Evolutionary conservation across 2,797 vertebrate species (phyloP).

Genomic region (Intellagama lesueurii): DNA sequence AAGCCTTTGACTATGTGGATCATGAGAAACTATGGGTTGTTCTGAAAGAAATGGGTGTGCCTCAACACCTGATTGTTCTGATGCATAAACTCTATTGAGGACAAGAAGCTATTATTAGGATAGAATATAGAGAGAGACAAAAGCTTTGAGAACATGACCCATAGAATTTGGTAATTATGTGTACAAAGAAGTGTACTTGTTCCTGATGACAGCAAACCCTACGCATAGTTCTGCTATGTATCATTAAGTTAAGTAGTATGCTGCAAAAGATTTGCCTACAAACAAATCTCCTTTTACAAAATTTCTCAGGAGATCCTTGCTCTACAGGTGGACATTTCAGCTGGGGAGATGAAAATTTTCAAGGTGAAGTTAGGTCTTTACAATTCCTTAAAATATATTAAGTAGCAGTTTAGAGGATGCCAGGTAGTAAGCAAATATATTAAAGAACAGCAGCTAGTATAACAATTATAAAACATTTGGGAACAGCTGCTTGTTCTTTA

Average conservation of each 20-base stretch:
- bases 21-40: too few relatives aligned
- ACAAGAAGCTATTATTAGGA: too few relatives aligned
- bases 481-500: background rate
- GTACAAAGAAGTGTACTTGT: background rate
- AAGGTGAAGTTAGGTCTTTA: background rate
- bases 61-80: too few relatives aligned
- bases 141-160: background rate
- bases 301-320: background rate
- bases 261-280: background rate
- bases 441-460: background rate
- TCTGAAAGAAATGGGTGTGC: too few relatives aligned
- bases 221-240: background rate
- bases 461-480: background rate
- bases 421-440: background rate
- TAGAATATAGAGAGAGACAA: background rate
- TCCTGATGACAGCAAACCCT: background rate
- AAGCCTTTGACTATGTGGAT: too few relatives aligned
- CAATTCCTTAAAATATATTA: constrained; percentile 2
- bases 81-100: too few relatives aligned
- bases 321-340: background rate
- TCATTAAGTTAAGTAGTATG: background rate
- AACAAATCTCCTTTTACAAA: background rate
- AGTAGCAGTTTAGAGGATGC: background rate
- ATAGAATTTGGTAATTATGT: background rate
- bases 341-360: background rate